These are phyloP conservation scores for Enteromius anoplus DNA, from an alignment of 2,797 vertebrate genomes.

Conservation along the genomic window DNA sequence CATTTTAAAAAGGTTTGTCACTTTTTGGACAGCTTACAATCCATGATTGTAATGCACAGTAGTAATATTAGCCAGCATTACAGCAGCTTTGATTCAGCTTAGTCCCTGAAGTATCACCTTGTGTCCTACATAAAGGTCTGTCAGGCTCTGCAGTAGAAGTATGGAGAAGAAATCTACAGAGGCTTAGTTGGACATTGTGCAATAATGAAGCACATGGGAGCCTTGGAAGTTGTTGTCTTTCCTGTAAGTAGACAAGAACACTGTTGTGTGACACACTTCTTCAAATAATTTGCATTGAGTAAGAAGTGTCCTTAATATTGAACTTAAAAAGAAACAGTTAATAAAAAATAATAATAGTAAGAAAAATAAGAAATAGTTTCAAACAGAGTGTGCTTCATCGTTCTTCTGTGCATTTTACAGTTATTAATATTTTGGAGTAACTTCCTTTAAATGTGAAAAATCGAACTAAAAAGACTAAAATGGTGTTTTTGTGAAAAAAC, in stretches of 20 bases:
- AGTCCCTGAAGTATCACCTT: slow-evolving; percentile 8
- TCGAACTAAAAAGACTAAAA: too few species aligned
- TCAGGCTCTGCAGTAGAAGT: slow-evolving; percentile 20
- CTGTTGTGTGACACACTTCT: neutral
- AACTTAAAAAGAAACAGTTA: neutral
- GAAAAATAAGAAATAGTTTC: too few species aligned
- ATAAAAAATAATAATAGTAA: too few species aligned
- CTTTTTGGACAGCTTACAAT: neutral
- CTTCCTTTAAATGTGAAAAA: neutral
- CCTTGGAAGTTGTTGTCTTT: slow-evolving; percentile 6
- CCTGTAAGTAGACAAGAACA: neutral
- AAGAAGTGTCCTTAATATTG: neutral
- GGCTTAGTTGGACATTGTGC: slow-evolving; percentile 17
- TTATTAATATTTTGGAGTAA: neutral
- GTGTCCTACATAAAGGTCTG: slow-evolving; percentile 42
- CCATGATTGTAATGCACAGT: neutral
- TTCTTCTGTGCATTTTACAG: neutral
- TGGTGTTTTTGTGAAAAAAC: too few species aligned
- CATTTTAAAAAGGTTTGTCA: neutral
- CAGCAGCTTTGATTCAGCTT: slow-evolving; percentile 33
- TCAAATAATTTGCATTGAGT: neutral
- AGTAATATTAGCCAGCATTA: slow-evolving; percentile 44
- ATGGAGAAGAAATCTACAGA: slow-evolving; percentile 15
- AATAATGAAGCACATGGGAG: slow-evolving; percentile 11
- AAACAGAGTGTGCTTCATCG: neutral